Conservation (phyloP, 2,113 vertebrate species). For the Glaucomys volans region DNA sequence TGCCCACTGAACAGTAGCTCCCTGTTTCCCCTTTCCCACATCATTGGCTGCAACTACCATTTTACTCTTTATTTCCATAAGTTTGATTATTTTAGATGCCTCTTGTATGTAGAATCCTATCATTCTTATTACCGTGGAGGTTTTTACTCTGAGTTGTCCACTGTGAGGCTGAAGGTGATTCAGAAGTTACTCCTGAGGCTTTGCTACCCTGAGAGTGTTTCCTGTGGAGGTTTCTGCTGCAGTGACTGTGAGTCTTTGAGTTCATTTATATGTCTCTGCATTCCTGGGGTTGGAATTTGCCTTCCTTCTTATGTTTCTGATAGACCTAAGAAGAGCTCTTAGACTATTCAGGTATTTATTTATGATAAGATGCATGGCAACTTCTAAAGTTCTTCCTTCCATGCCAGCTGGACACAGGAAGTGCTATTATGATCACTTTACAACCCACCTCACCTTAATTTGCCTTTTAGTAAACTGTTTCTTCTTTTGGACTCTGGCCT, state of each 20-base stretch:
- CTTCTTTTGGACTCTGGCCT: neutral
- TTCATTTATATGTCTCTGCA: neutral
- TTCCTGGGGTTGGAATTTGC: neutral
- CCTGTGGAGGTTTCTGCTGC: neutral
- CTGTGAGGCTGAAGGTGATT: neutral
- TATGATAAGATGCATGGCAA: neutral
- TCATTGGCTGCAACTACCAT: neutral
- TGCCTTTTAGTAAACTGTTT: neutral
- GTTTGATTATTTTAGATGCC: neutral
- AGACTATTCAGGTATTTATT: neutral
- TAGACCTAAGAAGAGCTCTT: neutral
- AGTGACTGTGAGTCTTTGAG: neutral
- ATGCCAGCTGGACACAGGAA: neutral
- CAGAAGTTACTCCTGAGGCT: neutral
- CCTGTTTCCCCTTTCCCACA: neutral
- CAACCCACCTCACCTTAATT: neutral
- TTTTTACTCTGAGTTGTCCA: neutral
- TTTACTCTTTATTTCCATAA: neutral
- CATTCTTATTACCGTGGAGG: neutral
- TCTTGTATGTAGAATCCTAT: neutral
- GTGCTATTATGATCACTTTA: neutral
- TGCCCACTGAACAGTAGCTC: neutral
- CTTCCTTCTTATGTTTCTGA: neutral
- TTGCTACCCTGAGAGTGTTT: neutral
- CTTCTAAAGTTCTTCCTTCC: neutral